Evolutionary conservation across 2,888 invertebrate genomes (phyloP).

Genomic region (Rhagophthalmus giganteus): DNA sequence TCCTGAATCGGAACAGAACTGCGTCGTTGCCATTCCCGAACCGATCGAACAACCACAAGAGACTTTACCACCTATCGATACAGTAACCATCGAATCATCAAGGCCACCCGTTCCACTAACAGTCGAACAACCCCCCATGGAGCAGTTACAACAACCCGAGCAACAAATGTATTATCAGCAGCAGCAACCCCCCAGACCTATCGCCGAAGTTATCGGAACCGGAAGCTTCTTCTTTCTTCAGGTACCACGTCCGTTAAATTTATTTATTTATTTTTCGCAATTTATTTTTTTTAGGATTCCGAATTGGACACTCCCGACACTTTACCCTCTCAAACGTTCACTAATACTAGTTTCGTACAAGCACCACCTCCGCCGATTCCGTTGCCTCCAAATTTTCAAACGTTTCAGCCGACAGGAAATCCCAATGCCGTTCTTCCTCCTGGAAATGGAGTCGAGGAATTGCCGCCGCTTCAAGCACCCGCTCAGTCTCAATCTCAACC

Average conservation of each 20-base stretch:
- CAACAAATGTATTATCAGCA: slow-evolving; percentile 45
- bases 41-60: slow-evolving; percentile 17
- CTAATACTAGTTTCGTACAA: slow-evolving; percentile 76
- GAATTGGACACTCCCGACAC: slow-evolving; percentile 77
- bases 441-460: slow-evolving; percentile 19
- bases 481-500: slow-evolving; percentile 33
- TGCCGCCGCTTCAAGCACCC: slow-evolving; percentile 51
- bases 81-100: slow-evolving; percentile 28
- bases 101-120: slow-evolving; percentile 29
- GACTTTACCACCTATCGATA: slow-evolving; percentile 22
- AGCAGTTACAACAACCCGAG: slow-evolving; percentile 40
- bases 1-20: slow-evolving; percentile 20
- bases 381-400: slow-evolving; percentile 57
- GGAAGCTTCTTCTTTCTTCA: slow-evolving; percentile 83
- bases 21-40: slow-evolving; percentile 26
- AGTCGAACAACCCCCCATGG: slow-evolving; percentile 31
- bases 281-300: slow-evolving; percentile 61
- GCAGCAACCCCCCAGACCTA: slow-evolving; percentile 60
- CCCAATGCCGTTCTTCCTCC: slow-evolving; percentile 47
- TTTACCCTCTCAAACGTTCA: slow-evolving; percentile 83
- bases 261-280: no score
- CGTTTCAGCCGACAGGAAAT: slow-evolving; percentile 45
- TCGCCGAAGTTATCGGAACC: slow-evolving; percentile 75
- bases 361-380: slow-evolving; percentile 62
- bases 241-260: slow-evolving; percentile 55